These are phyloP conservation scores for Bufo gargarizans DNA, from an alignment of 2,113 vertebrate genomes.

Conservation along the genomic window DNA sequence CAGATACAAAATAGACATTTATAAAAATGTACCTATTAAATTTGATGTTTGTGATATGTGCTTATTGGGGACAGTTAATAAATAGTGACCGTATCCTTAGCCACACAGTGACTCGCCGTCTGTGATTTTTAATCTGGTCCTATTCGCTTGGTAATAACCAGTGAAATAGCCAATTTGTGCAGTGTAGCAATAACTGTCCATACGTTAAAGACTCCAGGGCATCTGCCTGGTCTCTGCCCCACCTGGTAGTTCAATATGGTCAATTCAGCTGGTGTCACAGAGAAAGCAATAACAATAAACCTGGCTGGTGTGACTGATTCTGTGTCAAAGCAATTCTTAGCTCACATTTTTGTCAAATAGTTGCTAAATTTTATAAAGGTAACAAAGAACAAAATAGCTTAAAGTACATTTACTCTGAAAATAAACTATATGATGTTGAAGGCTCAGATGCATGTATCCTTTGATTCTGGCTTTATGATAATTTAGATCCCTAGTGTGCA, in stretches of 20 bases:
- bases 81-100: neutral
- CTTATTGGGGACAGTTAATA: neutral
- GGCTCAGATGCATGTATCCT: neutral
- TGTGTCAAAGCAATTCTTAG: too few species aligned
- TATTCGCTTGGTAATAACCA: neutral
- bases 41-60: neutral
- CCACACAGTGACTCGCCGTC: neutral
- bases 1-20: neutral
- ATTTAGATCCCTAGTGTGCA: neutral
- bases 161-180: conserved; percentile 28
- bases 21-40: neutral
- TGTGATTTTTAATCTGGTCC: neutral
- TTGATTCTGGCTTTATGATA: conserved; percentile 5
- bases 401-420: neutral
- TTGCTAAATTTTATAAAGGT: neutral
- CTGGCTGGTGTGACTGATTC: neutral
- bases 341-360: neutral
- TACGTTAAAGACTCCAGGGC: conserved; percentile 27
- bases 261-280: conserved; percentile 1
- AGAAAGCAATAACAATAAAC: neutral
- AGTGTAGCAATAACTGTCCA: conserved; percentile 22
- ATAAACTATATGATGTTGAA: neutral
- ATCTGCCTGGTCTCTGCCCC: neutral
- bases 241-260: conserved; percentile 35
- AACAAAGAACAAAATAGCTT: neutral